Evolutionary conservation across 2,888 invertebrate species (phyloP), one percentile per base, ranked within the genome.

Genomic region (Mellilla xanthometata): DNA sequence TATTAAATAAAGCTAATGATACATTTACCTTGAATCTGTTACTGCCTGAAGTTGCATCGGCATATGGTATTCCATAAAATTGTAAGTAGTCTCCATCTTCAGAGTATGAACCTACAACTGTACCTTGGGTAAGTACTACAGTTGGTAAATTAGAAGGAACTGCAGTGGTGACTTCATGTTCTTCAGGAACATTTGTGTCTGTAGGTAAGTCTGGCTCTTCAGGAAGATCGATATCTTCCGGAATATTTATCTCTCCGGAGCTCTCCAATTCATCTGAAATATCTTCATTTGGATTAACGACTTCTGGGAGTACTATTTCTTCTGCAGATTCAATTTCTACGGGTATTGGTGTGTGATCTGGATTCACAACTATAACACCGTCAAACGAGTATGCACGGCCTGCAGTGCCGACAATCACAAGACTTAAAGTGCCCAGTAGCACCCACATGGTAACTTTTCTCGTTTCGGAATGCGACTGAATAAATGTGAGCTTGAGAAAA

Each of bases 11-110:
- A 3, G 15, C 6, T 19, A 19, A 19, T 19, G 29, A 31, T 27
- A 12, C 12, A 9, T 8, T 30, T 65, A 87, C 87, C 80, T 82
- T 84, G 49, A 84, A 88, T 43, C 88, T 66, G 42, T 85, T 70
- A 15, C 27, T 60, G 11, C 87, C 85, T 2, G 83, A 69, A 0
- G 88, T 85, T 1, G 83, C 70, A 46, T 78, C 87, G 11, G 84
- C 88, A 39, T 81, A 87, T 0, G 87, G 88, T 45, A 88, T 85
- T 1, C 88, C 88, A 55, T 78, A 57, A 48, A 83, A 88, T 43
- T 79, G 75, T 26, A 53, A 73, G 52, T 74, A 77, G 10, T 57
- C 45, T 2, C 77, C 75, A 57, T 76, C 68, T 1, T 49, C 10
- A 7, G 72, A 62, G 0, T 48, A 23, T n/a, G 72, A 60, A 1